Evolutionary conservation across 2,888 invertebrate genomes (phyloP).

Genomic region (Limnephilus rhombicus): DNA sequence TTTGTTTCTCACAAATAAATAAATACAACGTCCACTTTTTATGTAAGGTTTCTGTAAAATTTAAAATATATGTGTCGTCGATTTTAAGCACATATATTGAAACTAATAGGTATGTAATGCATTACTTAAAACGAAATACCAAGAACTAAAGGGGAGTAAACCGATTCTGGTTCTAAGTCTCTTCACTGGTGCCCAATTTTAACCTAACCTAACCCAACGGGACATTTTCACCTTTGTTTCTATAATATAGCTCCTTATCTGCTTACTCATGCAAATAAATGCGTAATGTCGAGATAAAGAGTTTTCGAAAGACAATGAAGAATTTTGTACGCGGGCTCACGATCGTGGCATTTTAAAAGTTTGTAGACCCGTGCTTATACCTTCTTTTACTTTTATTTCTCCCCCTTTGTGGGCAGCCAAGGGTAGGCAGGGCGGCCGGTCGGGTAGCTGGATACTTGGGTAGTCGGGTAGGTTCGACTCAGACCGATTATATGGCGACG

Average conservation of each 20-base stretch:
- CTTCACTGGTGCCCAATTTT: neutral
- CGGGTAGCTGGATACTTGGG: neutral
- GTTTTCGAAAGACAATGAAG: neutral
- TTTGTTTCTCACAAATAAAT: no score
- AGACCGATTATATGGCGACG: conserved; percentile 54
- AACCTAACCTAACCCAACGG: neutral
- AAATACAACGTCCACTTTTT: no score
- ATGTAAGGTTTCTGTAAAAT: no score
- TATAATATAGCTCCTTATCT: neutral
- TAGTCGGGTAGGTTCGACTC: conserved; percentile 5
- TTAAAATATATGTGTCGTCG: no score
- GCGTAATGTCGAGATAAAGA: neutral
- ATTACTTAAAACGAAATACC: no score
- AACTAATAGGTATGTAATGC: no score
- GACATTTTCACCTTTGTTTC: neutral
- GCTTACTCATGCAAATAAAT: neutral
- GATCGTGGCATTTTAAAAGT: neutral
- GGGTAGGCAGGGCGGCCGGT: neutral
- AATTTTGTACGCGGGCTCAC: neutral
- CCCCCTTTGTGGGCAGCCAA: neutral
- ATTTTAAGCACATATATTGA: no score
- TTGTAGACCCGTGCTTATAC: neutral
- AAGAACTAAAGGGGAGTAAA: neutral
- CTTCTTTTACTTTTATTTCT: neutral
- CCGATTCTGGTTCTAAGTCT: neutral